phyloP scores from a whole-genome alignment of 2,113 vertebrate species.

The Alouatta palliata region DNA sequence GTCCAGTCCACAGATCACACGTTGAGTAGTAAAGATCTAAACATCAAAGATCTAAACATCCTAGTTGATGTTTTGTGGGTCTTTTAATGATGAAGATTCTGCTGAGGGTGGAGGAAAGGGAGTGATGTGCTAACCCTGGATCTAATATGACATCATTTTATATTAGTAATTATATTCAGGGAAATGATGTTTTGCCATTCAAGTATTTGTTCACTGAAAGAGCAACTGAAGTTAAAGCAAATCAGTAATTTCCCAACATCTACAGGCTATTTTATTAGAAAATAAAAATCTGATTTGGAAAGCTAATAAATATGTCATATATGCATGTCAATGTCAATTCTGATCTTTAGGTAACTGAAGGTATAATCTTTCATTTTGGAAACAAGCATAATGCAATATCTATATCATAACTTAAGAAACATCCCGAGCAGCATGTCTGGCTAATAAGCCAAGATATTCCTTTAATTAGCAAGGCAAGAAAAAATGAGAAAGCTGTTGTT shows the following conservation, averaged over 20 bases:
- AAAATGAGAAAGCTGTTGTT: not conserved
- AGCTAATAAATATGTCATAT: not conserved
- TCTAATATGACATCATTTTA: not conserved
- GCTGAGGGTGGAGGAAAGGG: not conserved
- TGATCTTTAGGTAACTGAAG: not conserved
- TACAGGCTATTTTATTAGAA: not conserved
- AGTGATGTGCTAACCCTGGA: not conserved
- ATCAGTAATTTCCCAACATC: constrained; percentile 11
- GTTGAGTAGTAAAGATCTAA: not conserved
- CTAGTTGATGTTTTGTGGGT: not conserved
- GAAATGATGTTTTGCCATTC: constrained; percentile 14
- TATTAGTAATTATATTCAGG: not conserved
- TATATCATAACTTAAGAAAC: constrained; percentile 17
- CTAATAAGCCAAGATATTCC: not conserved
- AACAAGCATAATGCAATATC: not conserved
- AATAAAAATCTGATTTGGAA: constrained; percentile 29
- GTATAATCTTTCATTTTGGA: not conserved
- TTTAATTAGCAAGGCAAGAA: not conserved
- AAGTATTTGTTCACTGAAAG: constrained; percentile 11
- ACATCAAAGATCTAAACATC: not conserved
- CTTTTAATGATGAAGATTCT: not conserved
- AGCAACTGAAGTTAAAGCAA: constrained; percentile 18
- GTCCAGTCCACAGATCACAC: not conserved
- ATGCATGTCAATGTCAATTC: not conserved
- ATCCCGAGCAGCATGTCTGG: not conserved